These are phyloP conservation scores for Pangasianodon gigas DNA, from an alignment of 2,113 vertebrate genomes.

Conservation along the genomic window DNA sequence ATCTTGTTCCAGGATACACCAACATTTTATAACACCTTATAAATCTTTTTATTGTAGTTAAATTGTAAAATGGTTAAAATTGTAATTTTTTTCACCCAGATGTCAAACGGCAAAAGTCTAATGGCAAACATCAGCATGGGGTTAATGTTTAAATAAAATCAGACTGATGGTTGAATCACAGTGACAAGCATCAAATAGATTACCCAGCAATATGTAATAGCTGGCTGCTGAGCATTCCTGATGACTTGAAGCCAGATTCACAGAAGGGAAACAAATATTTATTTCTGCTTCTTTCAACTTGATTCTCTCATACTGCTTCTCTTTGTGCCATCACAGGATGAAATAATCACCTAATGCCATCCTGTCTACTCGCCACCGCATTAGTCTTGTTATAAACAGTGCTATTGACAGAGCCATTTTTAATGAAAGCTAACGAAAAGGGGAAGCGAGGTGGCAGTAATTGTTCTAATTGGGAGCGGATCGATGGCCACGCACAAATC, in stretches of 20 bases:
- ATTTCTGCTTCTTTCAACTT: conserved; percentile 40
- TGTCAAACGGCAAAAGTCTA: not conserved
- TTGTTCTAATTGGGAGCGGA: conserved; percentile 65
- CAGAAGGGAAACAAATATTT: conserved; percentile 15
- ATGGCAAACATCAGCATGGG: not conserved
- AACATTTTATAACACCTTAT: not conserved
- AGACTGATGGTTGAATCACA: conserved; percentile 10
- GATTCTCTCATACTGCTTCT: conserved; percentile 24
- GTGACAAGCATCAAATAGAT: conserved; percentile 12
- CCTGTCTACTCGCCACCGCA: conserved; percentile 57
- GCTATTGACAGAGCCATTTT: conserved; percentile 64
- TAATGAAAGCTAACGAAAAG: conserved; percentile 62
- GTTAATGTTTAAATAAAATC: conserved; percentile 5
- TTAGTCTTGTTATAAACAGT: conserved; percentile 62
- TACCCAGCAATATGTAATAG: not conserved
- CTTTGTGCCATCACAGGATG: conserved; percentile 41
- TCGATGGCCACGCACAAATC: conserved; percentile 70
- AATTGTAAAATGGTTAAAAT: not conserved
- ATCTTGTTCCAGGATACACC: not conserved
- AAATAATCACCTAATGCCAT: conserved; percentile 63
- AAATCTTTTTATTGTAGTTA: not conserved
- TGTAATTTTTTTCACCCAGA: not conserved
- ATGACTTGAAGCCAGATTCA: conserved; percentile 21
- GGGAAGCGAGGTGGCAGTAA: conserved; percentile 55
- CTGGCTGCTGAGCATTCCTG: not conserved